Percentiles rank a stretch among this genome's conserved stretches.
Conservation (phyloP, 2,113 vertebrate genomes). For the Crotalus horridus region DNA sequence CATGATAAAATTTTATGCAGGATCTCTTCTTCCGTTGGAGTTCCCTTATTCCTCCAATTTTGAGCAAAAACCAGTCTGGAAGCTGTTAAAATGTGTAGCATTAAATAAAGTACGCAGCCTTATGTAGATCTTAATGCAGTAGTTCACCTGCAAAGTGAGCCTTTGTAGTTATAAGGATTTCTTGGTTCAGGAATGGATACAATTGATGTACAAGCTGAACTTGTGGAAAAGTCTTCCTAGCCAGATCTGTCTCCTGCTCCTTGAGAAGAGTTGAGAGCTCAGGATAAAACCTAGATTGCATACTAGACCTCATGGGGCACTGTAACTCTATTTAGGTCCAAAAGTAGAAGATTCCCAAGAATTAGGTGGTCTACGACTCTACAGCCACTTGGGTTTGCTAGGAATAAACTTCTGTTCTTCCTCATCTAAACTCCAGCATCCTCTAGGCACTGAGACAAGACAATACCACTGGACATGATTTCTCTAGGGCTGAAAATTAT, state of each 20-base stretch:
- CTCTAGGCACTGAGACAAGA: neutral
- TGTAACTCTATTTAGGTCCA: neutral
- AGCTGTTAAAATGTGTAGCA: too few species aligned
- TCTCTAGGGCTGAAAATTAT: neutral
- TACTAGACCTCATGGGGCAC: neutral
- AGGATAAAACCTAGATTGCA: neutral
- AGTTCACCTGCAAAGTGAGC: neutral
- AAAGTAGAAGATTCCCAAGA: neutral
- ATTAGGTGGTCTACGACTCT: neutral
- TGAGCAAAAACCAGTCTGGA: too few species aligned
- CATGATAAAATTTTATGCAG: too few species aligned
- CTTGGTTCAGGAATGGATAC: neutral
- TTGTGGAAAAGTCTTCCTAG: neutral
- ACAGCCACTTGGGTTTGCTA: neutral
- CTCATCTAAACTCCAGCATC: neutral
- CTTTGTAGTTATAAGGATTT: neutral
- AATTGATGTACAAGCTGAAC: neutral
- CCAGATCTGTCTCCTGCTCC: neutral
- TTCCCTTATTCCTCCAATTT: too few species aligned
- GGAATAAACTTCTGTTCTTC: neutral
- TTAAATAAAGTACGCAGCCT: too few species aligned
- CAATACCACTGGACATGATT: neutral
- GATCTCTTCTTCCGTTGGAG: too few species aligned
- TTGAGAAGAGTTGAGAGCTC: neutral
- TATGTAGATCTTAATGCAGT: neutral